Conservation (phyloP, 2,888 invertebrate genomes). For the Melitaea athalia region DNA sequence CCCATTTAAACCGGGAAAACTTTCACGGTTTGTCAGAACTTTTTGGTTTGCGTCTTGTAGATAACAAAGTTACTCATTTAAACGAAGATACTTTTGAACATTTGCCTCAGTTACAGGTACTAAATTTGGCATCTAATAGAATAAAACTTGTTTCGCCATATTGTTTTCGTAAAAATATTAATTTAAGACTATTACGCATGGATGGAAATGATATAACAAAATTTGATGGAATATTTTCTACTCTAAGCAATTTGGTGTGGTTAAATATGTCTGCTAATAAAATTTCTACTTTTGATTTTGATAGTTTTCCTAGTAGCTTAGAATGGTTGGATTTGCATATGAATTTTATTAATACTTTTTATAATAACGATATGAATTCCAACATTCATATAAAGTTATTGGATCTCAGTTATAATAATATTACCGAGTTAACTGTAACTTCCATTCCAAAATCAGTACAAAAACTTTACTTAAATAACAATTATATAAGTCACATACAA, state of each 20-base stretch:
- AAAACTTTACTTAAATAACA: constrained; percentile 88
- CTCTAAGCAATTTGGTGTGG: constrained; percentile 87
- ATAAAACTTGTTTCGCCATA: constrained; percentile 87
- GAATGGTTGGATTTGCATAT: constrained; percentile 91
- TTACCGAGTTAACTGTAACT: constrained; percentile 85
- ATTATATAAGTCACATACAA: constrained; percentile 85
- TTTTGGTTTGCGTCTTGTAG: constrained; percentile 89
- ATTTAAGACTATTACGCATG: constrained; percentile 87
- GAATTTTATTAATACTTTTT: constrained; percentile 86
- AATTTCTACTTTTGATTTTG: constrained; percentile 88
- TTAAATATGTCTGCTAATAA: constrained; percentile 91
- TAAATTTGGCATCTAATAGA: constrained; percentile 91
- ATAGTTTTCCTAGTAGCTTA: constrained; percentile 87
- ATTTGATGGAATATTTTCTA: constrained; percentile 86
- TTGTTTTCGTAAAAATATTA: constrained; percentile 87
- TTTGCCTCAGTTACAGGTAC: constrained; percentile 87
- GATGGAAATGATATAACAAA: constrained; percentile 91
- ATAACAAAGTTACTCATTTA: constrained; percentile 89
- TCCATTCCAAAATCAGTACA: constrained; percentile 88
- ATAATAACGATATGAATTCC: constrained; percentile 77
- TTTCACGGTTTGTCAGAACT: constrained; percentile 88
- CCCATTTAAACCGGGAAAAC: constrained; percentile 86
- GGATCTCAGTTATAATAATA: constrained; percentile 88
- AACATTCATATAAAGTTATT: constrained; percentile 86
- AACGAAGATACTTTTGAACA: constrained; percentile 88